phyloP scores from a whole-genome alignment of 2,888 invertebrate species.

The Heliconius charithonia region DNA sequence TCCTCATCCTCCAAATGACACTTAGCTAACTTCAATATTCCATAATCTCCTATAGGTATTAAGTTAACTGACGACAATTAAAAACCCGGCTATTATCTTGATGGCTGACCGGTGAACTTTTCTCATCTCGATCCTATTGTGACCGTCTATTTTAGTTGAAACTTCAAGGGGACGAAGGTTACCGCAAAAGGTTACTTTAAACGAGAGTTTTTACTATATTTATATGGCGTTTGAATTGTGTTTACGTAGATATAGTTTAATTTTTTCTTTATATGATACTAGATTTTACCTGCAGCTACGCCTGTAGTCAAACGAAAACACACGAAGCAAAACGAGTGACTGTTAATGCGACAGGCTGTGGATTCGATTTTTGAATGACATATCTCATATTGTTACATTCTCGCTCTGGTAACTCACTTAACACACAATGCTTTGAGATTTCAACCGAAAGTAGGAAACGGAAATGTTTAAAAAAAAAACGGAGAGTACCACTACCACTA shows the following conservation, averaged over 20 bases:
- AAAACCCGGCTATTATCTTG: constrained; percentile 21
- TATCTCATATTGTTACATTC: background rate
- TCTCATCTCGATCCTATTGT: constrained; percentile 29
- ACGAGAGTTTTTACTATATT: background rate
- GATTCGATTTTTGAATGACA: background rate
- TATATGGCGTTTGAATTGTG: background rate
- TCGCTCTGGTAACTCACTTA: background rate
- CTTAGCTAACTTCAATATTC: constrained; percentile 12
- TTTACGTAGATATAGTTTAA: background rate
- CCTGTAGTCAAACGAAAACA: too few species aligned
- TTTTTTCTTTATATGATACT: background rate
- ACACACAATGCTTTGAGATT: background rate
- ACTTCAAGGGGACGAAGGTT: constrained; percentile 16
- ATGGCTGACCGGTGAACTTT: constrained; percentile 25
- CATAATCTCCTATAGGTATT: constrained; percentile 15
- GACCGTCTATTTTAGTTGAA: constrained; percentile 22
- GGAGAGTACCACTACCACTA: background rate
- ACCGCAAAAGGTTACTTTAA: background rate
- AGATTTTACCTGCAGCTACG: background rate
- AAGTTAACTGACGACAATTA: constrained; percentile 26
- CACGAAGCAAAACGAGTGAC: too few species aligned
- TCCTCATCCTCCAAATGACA: background rate
- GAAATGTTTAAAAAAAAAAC: background rate
- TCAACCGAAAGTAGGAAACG: background rate
- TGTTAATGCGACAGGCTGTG: background rate